These are phyloP conservation scores for Empis stercorea DNA, from an alignment of 2,888 invertebrate genomes.

Conservation along the genomic window DNA sequence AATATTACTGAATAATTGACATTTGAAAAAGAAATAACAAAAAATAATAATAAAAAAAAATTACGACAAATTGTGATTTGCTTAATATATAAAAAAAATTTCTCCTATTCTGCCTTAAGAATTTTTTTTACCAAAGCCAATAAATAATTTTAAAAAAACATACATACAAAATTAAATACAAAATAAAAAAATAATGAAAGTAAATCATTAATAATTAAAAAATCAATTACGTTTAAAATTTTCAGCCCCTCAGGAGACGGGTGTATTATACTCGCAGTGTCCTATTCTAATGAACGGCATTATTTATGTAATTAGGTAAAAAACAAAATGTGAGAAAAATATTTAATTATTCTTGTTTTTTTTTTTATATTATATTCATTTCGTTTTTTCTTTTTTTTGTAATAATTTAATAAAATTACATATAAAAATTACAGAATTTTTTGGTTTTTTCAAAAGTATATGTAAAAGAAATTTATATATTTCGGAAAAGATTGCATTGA, in stretches of 20 bases:
- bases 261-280: slow-evolving; percentile 36
- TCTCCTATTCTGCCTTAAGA: no score
- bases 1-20: no score
- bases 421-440: no score
- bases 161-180: neutral
- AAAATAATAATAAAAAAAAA: no score
- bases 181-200: slow-evolving; percentile 11
- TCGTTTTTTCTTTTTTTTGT: slow-evolving; percentile 12
- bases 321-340: slow-evolving; percentile 9
- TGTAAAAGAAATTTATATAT: no score
- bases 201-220: slow-evolving; percentile 14
- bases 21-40: no score
- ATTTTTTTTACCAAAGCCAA: no score
- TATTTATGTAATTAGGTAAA: slow-evolving; percentile 37
- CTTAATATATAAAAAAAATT: no score
- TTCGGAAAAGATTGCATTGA: no score
- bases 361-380: slow-evolving; percentile 6
- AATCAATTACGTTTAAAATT: slow-evolving; percentile 18
- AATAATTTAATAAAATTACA: slow-evolving; percentile 1
- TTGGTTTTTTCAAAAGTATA: neutral
- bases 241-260: slow-evolving; percentile 34
- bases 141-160: no score
- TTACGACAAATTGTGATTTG: no score
- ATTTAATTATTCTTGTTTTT: slow-evolving; percentile 11
- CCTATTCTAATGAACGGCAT: slow-evolving; percentile 37